Base-by-base conservation (phyloP, 2,888 invertebrate species). In the Noctua comes region DNA sequence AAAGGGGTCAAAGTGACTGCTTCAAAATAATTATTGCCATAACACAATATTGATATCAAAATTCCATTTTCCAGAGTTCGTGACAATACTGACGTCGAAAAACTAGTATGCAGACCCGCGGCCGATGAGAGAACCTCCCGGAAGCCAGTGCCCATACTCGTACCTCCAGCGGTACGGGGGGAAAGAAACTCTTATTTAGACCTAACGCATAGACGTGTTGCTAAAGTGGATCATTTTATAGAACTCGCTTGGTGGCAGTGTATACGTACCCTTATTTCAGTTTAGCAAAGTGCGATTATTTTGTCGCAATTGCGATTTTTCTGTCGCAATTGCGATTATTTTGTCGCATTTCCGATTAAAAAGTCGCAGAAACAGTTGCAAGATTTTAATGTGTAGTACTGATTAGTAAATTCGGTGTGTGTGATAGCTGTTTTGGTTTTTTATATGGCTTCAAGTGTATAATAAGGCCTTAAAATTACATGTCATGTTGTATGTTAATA, bases 21-120 rank as follows among this genome's bases (percentile, higher is more conserved):
- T n/a, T n/a, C 11, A 57, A n/a, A 18, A 59, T 59, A 18, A 16
- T 18, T 59, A 59, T 27, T 27, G 62, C 31, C 8, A 31, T 18
- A 31, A 62, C 18, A 64, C 10, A 21, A 64, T 4, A 64, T 36
- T 64, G 0, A 64, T 21, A 36, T 21, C 10, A 31, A 6, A 27
- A 36, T 64, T 64, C 10, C 21, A 21, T 36, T 11, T 97, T 97
- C 27, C 97, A 98, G 98, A 98, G 96, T 98, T 98, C 94, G 98
- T 98, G 94, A 98, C 98, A 97, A 98, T 98, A 97, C 95, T 98
- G 96, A 98, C 98, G 91, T 98, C 98, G 95, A 98, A 98, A 97
- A 98, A 98, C 97, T 98, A 98, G 97, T 97, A 96, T 95, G 96
- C 96, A 94, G 95, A 93, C 93, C 92, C 92, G 83, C 91, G 91